These are phyloP conservation scores for Pseudopodoces humilis DNA, from an alignment of 2,113 vertebrate genomes.

Conservation along the genomic window DNA sequence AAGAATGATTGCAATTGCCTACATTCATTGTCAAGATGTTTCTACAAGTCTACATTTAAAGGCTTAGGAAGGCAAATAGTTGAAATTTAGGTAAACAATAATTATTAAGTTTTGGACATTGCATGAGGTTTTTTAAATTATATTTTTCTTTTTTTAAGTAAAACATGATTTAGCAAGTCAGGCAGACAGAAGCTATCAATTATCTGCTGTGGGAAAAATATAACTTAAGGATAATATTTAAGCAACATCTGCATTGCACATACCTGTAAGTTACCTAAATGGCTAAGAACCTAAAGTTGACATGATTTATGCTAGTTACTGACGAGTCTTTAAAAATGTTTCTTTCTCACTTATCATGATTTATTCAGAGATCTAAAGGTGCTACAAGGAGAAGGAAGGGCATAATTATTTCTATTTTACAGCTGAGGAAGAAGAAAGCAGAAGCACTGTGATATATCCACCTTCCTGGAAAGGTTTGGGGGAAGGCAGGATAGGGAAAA, in stretches of 20 bases:
- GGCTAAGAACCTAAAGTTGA: background rate
- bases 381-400: background rate
- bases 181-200: background rate
- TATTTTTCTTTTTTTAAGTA: background rate
- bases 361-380: background rate
- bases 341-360: background rate
- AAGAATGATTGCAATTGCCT: background rate
- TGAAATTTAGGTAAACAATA: constrained; percentile 12
- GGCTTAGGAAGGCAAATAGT: constrained; percentile 3
- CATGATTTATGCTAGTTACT: background rate
- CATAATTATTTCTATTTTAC: background rate
- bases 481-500: background rate
- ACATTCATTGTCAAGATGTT: constrained; percentile 10
- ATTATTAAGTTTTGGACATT: constrained; percentile 26
- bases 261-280: background rate
- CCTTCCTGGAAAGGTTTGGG: background rate
- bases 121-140: background rate
- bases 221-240: background rate
- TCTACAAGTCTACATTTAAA: constrained; percentile 7
- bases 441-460: background rate
- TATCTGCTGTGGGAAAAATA: background rate
- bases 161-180: background rate
- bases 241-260: background rate
- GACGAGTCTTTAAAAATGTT: background rate
- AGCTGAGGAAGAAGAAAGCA: background rate